phyloP scores from a whole-genome alignment of 2,888 invertebrate species.

The Zeuzera pyrina region DNA sequence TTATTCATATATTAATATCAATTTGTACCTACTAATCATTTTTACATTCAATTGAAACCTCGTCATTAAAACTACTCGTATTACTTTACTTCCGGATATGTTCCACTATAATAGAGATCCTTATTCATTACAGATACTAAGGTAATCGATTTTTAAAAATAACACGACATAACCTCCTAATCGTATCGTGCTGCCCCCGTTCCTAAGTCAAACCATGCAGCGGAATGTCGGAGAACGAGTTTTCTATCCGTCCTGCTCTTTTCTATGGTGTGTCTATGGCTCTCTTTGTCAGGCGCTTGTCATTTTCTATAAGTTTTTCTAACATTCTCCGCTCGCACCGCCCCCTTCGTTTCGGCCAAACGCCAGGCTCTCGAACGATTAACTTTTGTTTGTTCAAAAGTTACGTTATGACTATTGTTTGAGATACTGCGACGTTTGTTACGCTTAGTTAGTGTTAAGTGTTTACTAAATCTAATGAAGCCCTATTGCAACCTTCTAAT shows the following conservation, averaged over 20 bases:
- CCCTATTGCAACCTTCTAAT: conserved; percentile 30
- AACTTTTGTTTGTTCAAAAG: conserved; percentile 64
- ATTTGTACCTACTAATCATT: no score
- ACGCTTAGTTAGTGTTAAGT: conserved; percentile 44
- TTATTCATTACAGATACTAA: conserved; percentile 32
- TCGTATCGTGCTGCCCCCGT: conserved; percentile 70
- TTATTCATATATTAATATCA: no score
- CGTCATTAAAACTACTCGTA: no score
- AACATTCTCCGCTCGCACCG: conserved; percentile 60
- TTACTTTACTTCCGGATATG: no score
- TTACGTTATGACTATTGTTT: conserved; percentile 64
- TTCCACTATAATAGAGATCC: no score
- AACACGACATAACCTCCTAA: conserved; percentile 67
- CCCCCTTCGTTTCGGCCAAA: conserved; percentile 60
- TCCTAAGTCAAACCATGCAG: conserved; percentile 70
- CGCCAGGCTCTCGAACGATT: conserved; percentile 49
- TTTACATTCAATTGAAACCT: no score
- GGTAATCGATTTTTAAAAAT: conserved; percentile 51
- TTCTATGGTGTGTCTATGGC: conserved; percentile 46
- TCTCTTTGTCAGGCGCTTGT: conserved; percentile 64
- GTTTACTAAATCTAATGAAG: conserved; percentile 58
- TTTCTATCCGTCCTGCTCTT: conserved; percentile 61
- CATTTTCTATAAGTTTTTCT: conserved; percentile 74
- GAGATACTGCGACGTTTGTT: conserved; percentile 62
- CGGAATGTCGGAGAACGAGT: conserved; percentile 70